Conservation (phyloP, 2,888 invertebrate species). For the Hyposoter dolosus region DNA sequence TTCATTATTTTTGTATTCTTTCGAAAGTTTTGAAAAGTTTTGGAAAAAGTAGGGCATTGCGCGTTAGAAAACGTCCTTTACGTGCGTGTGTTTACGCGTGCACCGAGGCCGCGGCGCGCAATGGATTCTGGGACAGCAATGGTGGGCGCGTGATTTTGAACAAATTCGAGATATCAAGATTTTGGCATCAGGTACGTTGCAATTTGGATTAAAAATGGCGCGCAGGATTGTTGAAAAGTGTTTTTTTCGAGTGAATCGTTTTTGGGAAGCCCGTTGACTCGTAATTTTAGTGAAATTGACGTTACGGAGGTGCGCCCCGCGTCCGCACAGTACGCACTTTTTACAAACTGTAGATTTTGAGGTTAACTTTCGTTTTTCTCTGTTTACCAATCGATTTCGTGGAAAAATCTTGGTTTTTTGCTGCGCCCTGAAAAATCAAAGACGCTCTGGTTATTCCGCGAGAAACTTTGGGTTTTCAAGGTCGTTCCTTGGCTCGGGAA, state of each 20-base stretch:
- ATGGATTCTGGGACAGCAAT: conserved; percentile 84
- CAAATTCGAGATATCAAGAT: conserved; percentile 81
- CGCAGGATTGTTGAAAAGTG: not conserved
- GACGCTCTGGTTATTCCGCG: not conserved
- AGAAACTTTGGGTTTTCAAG: not conserved
- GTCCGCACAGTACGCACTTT: conserved; percentile 75
- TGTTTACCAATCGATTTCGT: conserved; percentile 8
- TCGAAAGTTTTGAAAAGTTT: not conserved
- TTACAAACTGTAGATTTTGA: conserved; percentile 79
- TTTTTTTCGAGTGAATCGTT: not conserved
- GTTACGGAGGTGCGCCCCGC: conserved; percentile 76
- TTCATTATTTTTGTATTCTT: not conserved
- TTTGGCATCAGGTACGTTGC: conserved; percentile 69
- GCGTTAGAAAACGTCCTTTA: conserved; percentile 58
- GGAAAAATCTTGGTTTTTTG: not conserved
- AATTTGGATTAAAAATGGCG: conserved; percentile 23
- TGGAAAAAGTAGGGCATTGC: conserved; percentile 52
- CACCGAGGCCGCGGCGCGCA: conserved; percentile 76
- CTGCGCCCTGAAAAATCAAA: not conserved
- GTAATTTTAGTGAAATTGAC: conserved; percentile 35
- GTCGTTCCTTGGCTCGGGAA: not conserved
- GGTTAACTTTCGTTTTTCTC: conserved; percentile 77
- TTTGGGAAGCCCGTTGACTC: conserved; percentile 1
- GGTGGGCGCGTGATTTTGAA: conserved; percentile 86
- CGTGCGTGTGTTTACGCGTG: conserved; percentile 79